A percentile compares a stretch with the other conserved stretches of the same genome.
Evolutionary conservation across 2,888 invertebrate genomes (phyloP).

Genomic region (Nemurella pictetii): DNA sequence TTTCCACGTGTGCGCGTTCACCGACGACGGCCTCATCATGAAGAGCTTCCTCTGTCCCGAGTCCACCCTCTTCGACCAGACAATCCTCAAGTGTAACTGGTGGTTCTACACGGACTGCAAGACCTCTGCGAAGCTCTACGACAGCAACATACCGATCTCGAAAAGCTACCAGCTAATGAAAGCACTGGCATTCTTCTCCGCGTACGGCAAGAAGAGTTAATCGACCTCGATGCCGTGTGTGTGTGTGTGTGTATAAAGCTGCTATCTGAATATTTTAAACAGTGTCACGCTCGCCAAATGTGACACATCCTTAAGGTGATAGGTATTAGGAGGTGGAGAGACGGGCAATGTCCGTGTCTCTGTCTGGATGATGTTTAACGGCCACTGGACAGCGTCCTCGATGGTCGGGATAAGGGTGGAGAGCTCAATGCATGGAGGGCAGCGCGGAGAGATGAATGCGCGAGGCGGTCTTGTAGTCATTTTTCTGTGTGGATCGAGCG

Average conservation of each 20-base stretch:
- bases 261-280: not conserved
- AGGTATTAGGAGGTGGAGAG: not conserved
- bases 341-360: not conserved
- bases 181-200: slow-evolving; percentile 84
- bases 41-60: slow-evolving; percentile 91
- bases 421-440: not conserved
- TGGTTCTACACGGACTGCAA: slow-evolving; percentile 93
- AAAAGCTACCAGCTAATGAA: slow-evolving; percentile 92
- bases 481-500: not conserved
- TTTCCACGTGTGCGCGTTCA: slow-evolving; percentile 87
- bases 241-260: not conserved
- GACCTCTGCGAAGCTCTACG: slow-evolving; percentile 76
- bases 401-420: not conserved
- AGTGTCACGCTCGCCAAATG: not conserved
- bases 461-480: not conserved
- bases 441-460: not conserved
- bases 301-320: not conserved
- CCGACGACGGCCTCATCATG: slow-evolving; percentile 86
- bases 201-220: slow-evolving; percentile 65
- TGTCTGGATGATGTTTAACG: not conserved
- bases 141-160: slow-evolving; percentile 87
- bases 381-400: not conserved
- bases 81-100: slow-evolving; percentile 90
- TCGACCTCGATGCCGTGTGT: not conserved
- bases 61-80: slow-evolving; percentile 88